phyloP scores from a whole-genome alignment of 2,113 vertebrate species.

The Lipotes vexillifer region DNA sequence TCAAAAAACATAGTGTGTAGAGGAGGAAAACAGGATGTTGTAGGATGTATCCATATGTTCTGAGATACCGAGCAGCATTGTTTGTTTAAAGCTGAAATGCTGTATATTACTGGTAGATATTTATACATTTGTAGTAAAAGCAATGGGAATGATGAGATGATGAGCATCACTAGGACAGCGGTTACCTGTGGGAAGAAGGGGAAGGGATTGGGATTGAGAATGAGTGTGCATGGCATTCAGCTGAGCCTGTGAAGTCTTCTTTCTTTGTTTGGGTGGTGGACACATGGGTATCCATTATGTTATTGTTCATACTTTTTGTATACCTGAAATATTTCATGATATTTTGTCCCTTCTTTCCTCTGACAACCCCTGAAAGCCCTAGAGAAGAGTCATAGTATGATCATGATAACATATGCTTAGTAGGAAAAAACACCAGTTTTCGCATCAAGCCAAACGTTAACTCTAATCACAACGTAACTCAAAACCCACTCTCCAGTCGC shows the following conservation, averaged over 20 bases:
- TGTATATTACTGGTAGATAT: not conserved
- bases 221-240: rapidly evolving
- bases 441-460: not conserved
- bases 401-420: not conserved
- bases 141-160: rapidly evolving
- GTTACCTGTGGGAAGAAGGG: not conserved
- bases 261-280: not conserved
- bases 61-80: not conserved
- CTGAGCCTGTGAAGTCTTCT: not conserved
- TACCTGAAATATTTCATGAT: not conserved
- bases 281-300: not conserved
- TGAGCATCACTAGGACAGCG: not conserved
- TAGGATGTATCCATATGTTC: not conserved
- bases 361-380: not conserved
- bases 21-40: not conserved
- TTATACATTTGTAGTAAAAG: not conserved
- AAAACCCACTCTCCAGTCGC: not conserved
- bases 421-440: not conserved
- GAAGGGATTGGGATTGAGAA: not conserved
- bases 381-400: not conserved
- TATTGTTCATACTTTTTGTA: not conserved
- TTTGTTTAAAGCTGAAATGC: not conserved
- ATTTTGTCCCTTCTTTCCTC: not conserved
- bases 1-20: not conserved
- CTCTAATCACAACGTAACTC: not conserved